phyloP scores from a whole-genome alignment of 2,888 invertebrate genomes.

The Ennomos quercinarius region DNA sequence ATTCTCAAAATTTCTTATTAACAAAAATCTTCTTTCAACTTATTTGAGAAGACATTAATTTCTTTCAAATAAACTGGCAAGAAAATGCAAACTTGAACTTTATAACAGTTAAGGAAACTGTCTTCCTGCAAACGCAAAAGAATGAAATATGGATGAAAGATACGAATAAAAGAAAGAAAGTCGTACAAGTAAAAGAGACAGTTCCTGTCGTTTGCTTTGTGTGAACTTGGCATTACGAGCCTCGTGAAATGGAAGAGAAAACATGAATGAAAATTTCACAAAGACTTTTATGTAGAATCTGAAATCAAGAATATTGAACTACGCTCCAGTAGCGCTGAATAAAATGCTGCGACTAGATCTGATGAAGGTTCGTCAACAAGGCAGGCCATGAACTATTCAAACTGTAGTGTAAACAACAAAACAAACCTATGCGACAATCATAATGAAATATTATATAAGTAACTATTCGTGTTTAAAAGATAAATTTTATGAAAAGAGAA shows the following conservation, averaged over 20 bases:
- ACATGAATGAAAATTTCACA: slow-evolving; percentile 45
- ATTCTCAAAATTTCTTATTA: too few relatives aligned
- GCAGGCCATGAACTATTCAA: slow-evolving; percentile 28
- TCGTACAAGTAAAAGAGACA: slow-evolving; percentile 23
- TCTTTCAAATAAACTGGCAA: background rate
- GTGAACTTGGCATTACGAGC: slow-evolving; percentile 31
- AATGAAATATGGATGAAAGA: slow-evolving; percentile 12
- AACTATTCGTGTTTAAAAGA: too few relatives aligned
- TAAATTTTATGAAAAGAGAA: too few relatives aligned
- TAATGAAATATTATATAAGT: too few relatives aligned
- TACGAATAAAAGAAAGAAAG: slow-evolving; percentile 14
- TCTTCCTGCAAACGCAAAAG: slow-evolving; percentile 12
- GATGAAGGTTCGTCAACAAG: slow-evolving; percentile 26
- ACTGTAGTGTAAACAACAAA: background rate
- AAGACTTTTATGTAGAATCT: slow-evolving; percentile 46
- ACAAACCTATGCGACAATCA: too few relatives aligned
- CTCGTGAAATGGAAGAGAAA: slow-evolving; percentile 34
- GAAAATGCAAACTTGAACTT: slow-evolving; percentile 10
- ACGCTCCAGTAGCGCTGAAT: slow-evolving; percentile 53
- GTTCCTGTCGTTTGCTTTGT: slow-evolving; percentile 31
- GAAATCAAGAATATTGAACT: slow-evolving; percentile 53
- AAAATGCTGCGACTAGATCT: slow-evolving; percentile 39
- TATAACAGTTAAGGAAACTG: slow-evolving; percentile 1
- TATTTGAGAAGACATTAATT: too few relatives aligned
- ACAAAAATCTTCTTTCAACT: too few relatives aligned